These are phyloP conservation scores for Ardeotis arabs DNA, from an alignment of 2,113 vertebrate species.

Conservation along the genomic window DNA sequence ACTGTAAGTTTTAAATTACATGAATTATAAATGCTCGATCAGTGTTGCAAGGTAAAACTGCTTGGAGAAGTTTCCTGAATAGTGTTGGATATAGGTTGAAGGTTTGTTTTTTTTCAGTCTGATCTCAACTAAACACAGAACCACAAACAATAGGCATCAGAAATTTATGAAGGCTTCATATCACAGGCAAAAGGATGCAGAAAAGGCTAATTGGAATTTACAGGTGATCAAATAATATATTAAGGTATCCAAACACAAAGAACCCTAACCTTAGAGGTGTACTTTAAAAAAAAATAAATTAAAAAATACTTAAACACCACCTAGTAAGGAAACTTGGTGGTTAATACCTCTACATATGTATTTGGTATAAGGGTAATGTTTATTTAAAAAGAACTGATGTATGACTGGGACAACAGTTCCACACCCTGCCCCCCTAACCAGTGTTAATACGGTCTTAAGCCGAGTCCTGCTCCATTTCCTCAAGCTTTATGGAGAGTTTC, in stretches of 20 bases:
- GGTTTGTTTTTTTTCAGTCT: not conserved
- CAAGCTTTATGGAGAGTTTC: not conserved
- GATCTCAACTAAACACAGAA: not conserved
- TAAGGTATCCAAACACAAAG: not conserved
- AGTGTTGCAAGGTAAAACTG: not conserved
- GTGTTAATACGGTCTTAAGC: not conserved
- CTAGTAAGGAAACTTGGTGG: not conserved
- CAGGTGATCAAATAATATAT: not conserved
- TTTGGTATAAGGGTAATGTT: not conserved
- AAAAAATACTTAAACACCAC: not conserved
- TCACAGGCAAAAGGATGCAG: not conserved
- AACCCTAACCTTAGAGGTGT: not conserved
- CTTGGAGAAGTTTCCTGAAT: not conserved
- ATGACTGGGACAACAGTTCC: not conserved
- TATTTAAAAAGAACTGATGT: not conserved
- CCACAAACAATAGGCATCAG: not conserved
- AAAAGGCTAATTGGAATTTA: not conserved
- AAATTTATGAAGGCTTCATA: not conserved
- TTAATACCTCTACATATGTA: not conserved
- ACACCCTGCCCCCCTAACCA: not conserved
- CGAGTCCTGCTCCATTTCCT: not conserved
- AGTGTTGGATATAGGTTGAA: not conserved
- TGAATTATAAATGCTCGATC: not conserved
- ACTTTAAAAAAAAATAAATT: not conserved
- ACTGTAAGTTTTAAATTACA: not conserved